These are phyloP conservation scores for Brachylomia viminalis DNA, from an alignment of 2,888 invertebrate genomes.

Conservation along the genomic window DNA sequence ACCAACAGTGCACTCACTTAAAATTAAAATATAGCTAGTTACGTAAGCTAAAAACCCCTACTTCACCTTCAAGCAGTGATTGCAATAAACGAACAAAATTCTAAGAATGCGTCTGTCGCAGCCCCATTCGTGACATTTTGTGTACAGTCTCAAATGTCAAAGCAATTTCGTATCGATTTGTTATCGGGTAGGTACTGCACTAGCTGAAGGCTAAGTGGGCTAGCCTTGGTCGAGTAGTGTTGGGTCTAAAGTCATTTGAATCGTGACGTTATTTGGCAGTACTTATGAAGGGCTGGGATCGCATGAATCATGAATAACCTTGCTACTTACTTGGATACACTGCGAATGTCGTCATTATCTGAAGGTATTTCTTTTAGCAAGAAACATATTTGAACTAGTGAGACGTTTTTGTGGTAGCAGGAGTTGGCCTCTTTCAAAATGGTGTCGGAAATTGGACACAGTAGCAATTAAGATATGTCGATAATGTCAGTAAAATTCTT, in stretches of 20 bases:
- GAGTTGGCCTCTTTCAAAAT: too few species aligned
- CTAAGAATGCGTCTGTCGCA: conserved; percentile 59
- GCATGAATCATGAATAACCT: conserved; percentile 14
- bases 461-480: too few species aligned
- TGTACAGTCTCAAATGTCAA: conserved; percentile 61
- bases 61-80: conserved; percentile 26
- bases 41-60: neutral
- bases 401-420: too few species aligned
- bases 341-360: too few species aligned
- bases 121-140: conserved; percentile 62
- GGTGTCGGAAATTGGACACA: too few species aligned
- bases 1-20: neutral
- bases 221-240: conserved; percentile 48
- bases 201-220: conserved; percentile 57
- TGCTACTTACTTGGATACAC: too few species aligned
- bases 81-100: conserved; percentile 51
- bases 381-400: too few species aligned
- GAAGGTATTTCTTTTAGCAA: too few species aligned
- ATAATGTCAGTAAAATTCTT: too few species aligned
- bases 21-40: neutral
- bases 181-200: conserved; percentile 49
- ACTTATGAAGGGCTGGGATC: conserved; percentile 10
- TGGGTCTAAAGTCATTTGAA: conserved; percentile 45
- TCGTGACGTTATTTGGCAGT: conserved; percentile 36
- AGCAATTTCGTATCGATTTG: conserved; percentile 67